Percentiles rank a stretch among this genome's conserved stretches.
Conservation (phyloP, 2,888 invertebrate species). For the Lochmaea capreae region DNA sequence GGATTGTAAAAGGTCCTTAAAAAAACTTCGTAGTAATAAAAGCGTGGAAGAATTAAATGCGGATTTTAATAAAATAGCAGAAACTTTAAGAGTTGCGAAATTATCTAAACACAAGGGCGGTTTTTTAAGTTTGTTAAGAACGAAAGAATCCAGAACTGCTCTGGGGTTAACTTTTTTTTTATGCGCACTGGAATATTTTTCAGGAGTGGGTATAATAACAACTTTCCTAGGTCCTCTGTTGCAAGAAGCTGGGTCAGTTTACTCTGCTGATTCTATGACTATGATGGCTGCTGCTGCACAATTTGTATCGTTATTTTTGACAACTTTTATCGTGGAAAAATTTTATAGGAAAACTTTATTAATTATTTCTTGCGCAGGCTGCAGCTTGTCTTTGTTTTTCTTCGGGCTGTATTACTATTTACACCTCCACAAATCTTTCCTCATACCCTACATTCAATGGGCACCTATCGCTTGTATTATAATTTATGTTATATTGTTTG, state of each 20-base stretch:
- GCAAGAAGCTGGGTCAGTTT: slow-evolving; percentile 1
- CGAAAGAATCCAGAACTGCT: slow-evolving; percentile 12
- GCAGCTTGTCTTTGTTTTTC: slow-evolving; percentile 71
- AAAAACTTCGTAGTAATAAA: background rate
- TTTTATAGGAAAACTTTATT: slow-evolving; percentile 78
- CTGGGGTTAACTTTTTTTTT: slow-evolving; percentile 6
- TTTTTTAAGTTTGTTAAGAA: background rate
- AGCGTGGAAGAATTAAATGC: background rate
- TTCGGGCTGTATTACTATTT: slow-evolving; percentile 73
- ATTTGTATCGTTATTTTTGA: slow-evolving; percentile 75
- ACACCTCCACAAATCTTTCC: slow-evolving; percentile 55
- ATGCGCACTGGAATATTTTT: background rate
- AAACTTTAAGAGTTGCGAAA: slow-evolving; percentile 40
- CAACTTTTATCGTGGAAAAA: slow-evolving; percentile 79
- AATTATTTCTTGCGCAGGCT: slow-evolving; percentile 74
- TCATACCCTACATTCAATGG: slow-evolving; percentile 68
- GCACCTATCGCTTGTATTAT: slow-evolving; percentile 77
- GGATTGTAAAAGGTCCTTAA: slow-evolving; percentile 1
- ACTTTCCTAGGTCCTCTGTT: slow-evolving; percentile 23
- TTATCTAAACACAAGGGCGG: background rate
- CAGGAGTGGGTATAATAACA: slow-evolving; percentile 19
- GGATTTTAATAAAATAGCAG: background rate
- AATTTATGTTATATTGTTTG: slow-evolving; percentile 78
- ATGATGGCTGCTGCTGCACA: slow-evolving; percentile 63
- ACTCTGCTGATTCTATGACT: slow-evolving; percentile 17